These are phyloP conservation scores for Pogonomyrmex californicus DNA, from an alignment of 1,140 invertebrate species.

Conservation along the genomic window DNA sequence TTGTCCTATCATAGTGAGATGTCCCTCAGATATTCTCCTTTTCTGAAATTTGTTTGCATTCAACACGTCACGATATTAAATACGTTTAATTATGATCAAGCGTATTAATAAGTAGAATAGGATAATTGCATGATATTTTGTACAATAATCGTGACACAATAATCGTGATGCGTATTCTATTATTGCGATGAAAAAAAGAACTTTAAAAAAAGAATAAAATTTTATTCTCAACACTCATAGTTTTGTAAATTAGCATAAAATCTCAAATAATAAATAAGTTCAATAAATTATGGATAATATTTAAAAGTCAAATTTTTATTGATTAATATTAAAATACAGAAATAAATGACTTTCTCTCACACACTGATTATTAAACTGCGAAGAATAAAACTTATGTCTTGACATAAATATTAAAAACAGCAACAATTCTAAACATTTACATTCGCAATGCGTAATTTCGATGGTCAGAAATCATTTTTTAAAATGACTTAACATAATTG, in stretches of 20 bases:
- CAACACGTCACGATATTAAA: neutral
- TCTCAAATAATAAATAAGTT: neutral
- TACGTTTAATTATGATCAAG: neutral
- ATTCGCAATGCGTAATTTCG: neutral
- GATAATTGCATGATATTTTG: neutral
- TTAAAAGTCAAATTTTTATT: neutral
- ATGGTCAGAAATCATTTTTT: conserved; percentile 17
- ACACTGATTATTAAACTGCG: too few species aligned
- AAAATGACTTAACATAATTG: conserved; percentile 17
- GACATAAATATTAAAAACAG: neutral
- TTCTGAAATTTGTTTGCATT: neutral
- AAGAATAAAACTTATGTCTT: too few species aligned
- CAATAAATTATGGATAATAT: neutral
- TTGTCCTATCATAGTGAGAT: neutral
- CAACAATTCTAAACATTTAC: too few species aligned
- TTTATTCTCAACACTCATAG: neutral
- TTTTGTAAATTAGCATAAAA: neutral
- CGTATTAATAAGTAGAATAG: neutral
- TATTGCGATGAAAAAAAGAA: neutral
- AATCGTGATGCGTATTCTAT: neutral
- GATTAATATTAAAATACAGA: neutral
- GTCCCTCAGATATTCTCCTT: neutral
- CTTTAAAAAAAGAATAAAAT: neutral
- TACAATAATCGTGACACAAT: neutral
- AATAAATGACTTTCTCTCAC: too few species aligned